Base-by-base conservation (phyloP, 2,797 vertebrate species). In the Fundulus diaphanus region DNA sequence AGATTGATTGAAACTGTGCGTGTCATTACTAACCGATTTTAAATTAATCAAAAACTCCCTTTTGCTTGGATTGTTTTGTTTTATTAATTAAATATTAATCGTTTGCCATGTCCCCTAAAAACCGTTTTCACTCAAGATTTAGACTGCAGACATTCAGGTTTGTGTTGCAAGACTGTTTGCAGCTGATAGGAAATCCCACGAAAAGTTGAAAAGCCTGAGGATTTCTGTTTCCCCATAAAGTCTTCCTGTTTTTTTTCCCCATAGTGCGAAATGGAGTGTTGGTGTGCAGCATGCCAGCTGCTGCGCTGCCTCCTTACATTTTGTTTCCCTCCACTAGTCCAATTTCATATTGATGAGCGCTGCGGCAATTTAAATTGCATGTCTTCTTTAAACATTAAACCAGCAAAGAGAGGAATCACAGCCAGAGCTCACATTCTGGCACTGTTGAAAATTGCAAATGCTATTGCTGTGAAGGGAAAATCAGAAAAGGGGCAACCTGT, bases 261-360 rank as follows among this genome's bases (percentile, higher is more conserved):
- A 69, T 70, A 70, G 68, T 84, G 74, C 82, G 88, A 92, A 95
- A 92, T 91, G 82, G 91, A 94, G 89, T 76, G 81, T 81, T 87
- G 82, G 73, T 77, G 74, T 74, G 63, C 27, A 63, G 84, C 74
- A 80, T 77, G 82, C 72, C 74, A 83, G 91, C 89, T 89, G 89
- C 92, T 75, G 73, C 84, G 70, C 83, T 93, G 92, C 91, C 87
- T 93, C 85, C 80, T 92, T 87, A 88, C 85, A 90, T 92, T 92
- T 92, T 92, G 91, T 92, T 88, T 88, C 88, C 86, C 87, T 90
- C 85, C 86, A 86, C 86, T 91, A 84, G 92, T 93, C 90, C 91
- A 93, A 94, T 95, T 93, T 95, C 92, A 94, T 95, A 95, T 95
- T 95, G 93, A 96, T 95, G 94, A 95, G 95, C 91, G 91, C 90